Percentiles rank a stretch among this genome's conserved stretches.
Evolutionary conservation across 1,140 invertebrate genomes (phyloP).

Genomic region (Phocides pigmalion): DNA sequence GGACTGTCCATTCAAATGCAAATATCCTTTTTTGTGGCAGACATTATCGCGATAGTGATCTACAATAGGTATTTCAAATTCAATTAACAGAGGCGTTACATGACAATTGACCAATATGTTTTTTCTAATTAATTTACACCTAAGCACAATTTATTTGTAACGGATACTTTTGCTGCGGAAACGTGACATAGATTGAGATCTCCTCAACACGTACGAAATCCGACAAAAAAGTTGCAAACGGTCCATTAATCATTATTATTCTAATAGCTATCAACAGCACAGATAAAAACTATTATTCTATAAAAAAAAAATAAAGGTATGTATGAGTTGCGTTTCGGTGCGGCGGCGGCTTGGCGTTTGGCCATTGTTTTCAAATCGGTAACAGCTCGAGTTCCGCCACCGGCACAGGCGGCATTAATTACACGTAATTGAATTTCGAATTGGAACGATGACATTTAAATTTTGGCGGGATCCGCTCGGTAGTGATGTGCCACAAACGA

Average conservation of each 20-base stretch:
- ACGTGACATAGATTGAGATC: constrained; percentile 49
- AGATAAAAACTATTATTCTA: constrained; percentile 44
- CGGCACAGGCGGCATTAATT: constrained; percentile 76
- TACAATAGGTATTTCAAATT: too few relatives aligned
- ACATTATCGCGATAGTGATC: too few relatives aligned
- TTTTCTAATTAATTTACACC: constrained; percentile 15
- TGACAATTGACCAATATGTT: constrained; percentile 6
- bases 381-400: constrained; percentile 67
- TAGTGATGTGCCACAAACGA: constrained; percentile 77
- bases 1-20: too few relatives aligned
- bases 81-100: background rate
- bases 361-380: constrained; percentile 74
- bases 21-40: too few relatives aligned
- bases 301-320: constrained; percentile 48
- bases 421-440: constrained; percentile 82
- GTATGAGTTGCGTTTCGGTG: constrained; percentile 62
- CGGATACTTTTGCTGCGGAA: constrained; percentile 1
- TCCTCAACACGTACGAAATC: constrained; percentile 36
- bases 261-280: constrained; percentile 59
- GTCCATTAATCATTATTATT: constrained; percentile 57
- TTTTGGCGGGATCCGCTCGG: constrained; percentile 75
- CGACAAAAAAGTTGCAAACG: constrained; percentile 32
- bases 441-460: constrained; percentile 83
- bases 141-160: constrained; percentile 13
- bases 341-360: constrained; percentile 50